Base-by-base conservation (phyloP, 2,797 vertebrate genomes). In the Ceryle rudis region DNA sequence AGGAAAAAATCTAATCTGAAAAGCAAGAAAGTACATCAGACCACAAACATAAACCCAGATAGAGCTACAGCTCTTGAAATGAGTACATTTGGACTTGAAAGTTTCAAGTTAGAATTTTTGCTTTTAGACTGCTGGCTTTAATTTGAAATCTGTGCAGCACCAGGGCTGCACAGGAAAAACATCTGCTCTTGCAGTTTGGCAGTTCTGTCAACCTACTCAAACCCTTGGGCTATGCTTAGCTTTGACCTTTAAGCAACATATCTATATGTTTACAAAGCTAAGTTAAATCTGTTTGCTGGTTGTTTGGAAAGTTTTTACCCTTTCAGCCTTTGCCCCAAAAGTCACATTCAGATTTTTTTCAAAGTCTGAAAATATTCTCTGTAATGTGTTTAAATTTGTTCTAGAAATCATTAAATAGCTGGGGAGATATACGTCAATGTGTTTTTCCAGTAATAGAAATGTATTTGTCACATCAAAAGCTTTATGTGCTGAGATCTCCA, bases 191-290 rank as follows among this genome's bases (percentile, higher is more conserved):
- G 0, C 55, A 72, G 51, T 64, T 89, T 78, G 87, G 79, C 79
- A 70, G 6, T 62, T 82, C 66, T 75, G 94, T 85, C 90, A 96
- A 23, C 54, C 84, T 94, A 46, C 83, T 91, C 58, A 61, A 58
- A 75, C 81, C 93, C 81, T 82, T 91, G 74, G 95, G 90, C 89
- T 96, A 83, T 58, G 75, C 90, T 92, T 90, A 78, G 75, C 74
- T 95, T 82, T 93, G 93, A 97, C 92, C 96, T 97, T 96, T 86
- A 78, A 70, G 33, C 73, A 58, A 86, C 35, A 42, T 23, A 44
- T 86, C 21, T 90, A 10, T 74, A 57, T 90, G 66, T 93, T 95
- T 90, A 82, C 54, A 90, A 96, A 93, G 62, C 64, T 77, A 62
- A 90, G 58, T 80, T 86, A 92, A 96, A 89, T 66, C 90, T 93